Evolutionary conservation across 2,888 invertebrate genomes (phyloP).

Genomic region (Diadegma fenestrale): DNA sequence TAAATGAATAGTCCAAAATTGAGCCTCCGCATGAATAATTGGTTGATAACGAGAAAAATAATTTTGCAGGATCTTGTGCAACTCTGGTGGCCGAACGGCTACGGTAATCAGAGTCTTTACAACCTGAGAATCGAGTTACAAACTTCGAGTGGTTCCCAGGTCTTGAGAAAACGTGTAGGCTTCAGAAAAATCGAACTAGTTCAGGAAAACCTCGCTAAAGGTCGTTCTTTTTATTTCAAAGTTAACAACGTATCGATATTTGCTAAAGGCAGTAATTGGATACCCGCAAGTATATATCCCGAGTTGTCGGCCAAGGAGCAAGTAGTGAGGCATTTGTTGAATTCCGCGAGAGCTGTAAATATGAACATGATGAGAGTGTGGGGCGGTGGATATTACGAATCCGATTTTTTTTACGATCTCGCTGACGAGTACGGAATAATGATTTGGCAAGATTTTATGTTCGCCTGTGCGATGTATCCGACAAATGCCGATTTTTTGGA

Average conservation of each 20-base stretch:
- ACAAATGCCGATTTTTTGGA: conserved; percentile 89
- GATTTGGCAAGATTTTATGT: conserved; percentile 99
- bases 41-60: not conserved
- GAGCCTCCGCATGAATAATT: not conserved
- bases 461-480: conserved; percentile 98
- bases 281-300: conserved; percentile 94
- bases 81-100: conserved; percentile 98
- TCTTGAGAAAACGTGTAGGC: conserved; percentile 88
- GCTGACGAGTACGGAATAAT: conserved; percentile 96
- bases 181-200: conserved; percentile 94
- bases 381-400: conserved; percentile 99
- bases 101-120: conserved; percentile 93
- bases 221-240: conserved; percentile 93
- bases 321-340: conserved; percentile 88
- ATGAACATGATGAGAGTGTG: conserved; percentile 98
- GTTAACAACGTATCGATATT: conserved; percentile 95
- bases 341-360: conserved; percentile 90
- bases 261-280: conserved; percentile 97
- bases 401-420: conserved; percentile 93
- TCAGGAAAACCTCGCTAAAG: conserved; percentile 89
- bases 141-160: conserved; percentile 77
- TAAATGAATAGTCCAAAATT: not conserved
- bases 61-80: conserved; percentile 85
- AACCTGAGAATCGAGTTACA: conserved; percentile 86
- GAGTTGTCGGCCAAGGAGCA: conserved; percentile 88